These are phyloP conservation scores for Meliscaeva auricollis DNA, from an alignment of 2,888 invertebrate species.

Conservation along the genomic window DNA sequence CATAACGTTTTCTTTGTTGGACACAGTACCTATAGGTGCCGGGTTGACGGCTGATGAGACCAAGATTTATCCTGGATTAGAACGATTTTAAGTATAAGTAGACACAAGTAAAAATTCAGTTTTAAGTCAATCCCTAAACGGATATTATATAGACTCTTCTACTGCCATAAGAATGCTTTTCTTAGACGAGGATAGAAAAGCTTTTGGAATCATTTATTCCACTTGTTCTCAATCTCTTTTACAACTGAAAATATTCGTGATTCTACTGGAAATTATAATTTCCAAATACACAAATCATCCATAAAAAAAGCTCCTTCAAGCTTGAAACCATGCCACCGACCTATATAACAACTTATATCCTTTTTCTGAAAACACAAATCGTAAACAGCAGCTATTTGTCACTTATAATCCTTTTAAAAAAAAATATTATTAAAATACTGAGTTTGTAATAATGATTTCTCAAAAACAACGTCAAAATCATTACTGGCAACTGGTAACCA, in stretches of 20 bases:
- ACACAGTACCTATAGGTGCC: too few species aligned
- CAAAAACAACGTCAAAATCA: constrained; percentile 64
- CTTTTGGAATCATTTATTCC: too few species aligned
- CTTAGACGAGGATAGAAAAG: too few species aligned
- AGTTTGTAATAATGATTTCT: constrained; percentile 6
- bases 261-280: neutral
- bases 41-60: too few species aligned
- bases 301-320: neutral
- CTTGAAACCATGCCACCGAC: constrained; percentile 20
- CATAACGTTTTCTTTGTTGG: too few species aligned
- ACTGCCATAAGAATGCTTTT: too few species aligned
- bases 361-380: neutral
- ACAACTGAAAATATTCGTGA: neutral
- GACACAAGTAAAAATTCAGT: too few species aligned
- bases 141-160: too few species aligned
- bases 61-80: too few species aligned
- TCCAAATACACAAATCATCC: neutral
- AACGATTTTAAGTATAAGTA: too few species aligned
- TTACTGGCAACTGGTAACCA: constrained; percentile 81
- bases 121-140: too few species aligned
- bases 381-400: neutral
- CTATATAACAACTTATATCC: neutral
- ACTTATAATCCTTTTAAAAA: neutral
- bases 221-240: neutral
- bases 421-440: neutral